Percentiles rank a stretch among this genome's conserved stretches.
phyloP scores from a whole-genome alignment of 2,797 vertebrate species.

The Natrix natrix region DNA sequence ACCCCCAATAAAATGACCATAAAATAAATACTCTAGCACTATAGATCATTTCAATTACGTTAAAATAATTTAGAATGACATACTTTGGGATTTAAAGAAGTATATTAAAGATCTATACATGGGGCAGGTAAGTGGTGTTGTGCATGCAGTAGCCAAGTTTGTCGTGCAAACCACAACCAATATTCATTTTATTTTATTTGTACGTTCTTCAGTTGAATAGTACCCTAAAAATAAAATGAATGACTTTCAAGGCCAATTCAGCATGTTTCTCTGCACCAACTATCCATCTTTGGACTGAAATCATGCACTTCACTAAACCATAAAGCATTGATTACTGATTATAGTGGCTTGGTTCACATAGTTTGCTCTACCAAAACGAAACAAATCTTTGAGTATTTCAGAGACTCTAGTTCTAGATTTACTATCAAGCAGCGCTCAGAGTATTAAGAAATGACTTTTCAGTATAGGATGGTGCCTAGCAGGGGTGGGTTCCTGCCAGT shows the following conservation, averaged over 20 bases:
- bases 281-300: not conserved
- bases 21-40: not conserved
- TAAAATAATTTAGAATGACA: not conserved
- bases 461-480: not conserved
- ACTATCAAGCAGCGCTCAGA: not conserved
- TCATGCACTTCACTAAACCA: not conserved
- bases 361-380: not conserved
- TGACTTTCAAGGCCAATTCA: not conserved
- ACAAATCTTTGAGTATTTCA: not conserved
- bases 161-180: not conserved
- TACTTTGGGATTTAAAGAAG: not conserved
- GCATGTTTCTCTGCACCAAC: not conserved
- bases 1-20: not conserved
- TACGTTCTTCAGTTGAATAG: not conserved
- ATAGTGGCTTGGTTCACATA: not conserved
- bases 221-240: not conserved
- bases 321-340: not conserved
- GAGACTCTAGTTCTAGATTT: not conserved
- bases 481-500: too few species aligned
- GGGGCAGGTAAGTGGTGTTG: not conserved
- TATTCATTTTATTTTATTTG: not conserved
- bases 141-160: not conserved
- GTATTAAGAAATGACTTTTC: not conserved
- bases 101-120: not conserved
- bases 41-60: not conserved